These are phyloP conservation scores for Gallinago solitaria DNA, from an alignment of 2,797 vertebrate genomes.

Conservation along the genomic window DNA sequence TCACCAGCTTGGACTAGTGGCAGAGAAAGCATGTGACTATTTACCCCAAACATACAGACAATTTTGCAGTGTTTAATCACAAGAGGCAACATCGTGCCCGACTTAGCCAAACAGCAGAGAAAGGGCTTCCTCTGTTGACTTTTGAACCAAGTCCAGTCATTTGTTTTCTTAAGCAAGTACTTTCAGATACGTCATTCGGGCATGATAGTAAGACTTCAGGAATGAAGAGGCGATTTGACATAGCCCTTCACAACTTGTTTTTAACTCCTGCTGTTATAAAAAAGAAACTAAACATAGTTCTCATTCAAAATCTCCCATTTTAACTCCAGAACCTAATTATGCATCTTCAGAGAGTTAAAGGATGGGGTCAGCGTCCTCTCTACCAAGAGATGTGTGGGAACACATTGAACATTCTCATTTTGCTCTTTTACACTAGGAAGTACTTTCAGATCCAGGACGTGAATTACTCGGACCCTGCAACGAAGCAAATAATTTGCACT, in stretches of 20 bases:
- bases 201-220: not conserved
- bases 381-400: not conserved
- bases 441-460: not conserved
- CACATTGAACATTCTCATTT: fast-evolving
- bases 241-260: not conserved
- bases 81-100: not conserved
- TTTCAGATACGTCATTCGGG: not conserved
- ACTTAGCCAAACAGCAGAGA: not conserved
- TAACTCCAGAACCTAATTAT: not conserved
- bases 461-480: not conserved
- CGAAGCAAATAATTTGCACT: not conserved
- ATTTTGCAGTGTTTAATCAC: not conserved
- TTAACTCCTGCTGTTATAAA: not conserved
- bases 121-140: not conserved
- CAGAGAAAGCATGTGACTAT: fast-evolving
- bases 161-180: not conserved
- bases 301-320: not conserved
- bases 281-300: not conserved
- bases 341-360: not conserved
- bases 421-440: not conserved
- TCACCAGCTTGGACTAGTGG: not conserved
- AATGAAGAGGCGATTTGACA: not conserved
- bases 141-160: not conserved
- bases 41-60: not conserved
- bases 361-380: not conserved